Base-by-base conservation (phyloP, 2,888 invertebrate genomes). In the Scaptomyza cyrtandrae region DNA sequence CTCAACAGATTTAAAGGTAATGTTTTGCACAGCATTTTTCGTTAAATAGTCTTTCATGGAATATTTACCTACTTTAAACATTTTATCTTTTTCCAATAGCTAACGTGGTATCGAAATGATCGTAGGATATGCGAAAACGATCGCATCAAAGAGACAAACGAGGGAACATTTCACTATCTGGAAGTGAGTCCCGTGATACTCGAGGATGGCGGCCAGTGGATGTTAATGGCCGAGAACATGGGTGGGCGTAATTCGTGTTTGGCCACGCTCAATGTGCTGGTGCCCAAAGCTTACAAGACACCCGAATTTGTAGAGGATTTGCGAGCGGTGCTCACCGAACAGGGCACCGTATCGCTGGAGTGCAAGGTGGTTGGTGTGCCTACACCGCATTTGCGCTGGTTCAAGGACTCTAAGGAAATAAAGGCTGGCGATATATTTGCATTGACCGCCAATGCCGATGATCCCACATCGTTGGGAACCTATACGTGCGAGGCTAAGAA, bases 301-400 rank as follows among this genome's bases (percentile, higher is more conserved):
- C 98, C 98, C 0, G 96, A 97, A 91, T 98, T 98, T 90, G 94
- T 97, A 41, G 96, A 97, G 90, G 96, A 96, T 84, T 93, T 98
- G 13, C 94, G 95, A 33, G 97, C 97, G 1, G 93, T 97, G 65
- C 94, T 97, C 33, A 97, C 97, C 0, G 96, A 97, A 90, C 96
- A 96, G 81, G 98, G 98, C 44, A 97, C 97, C 0, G 98, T 98
- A 11, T 96, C 97, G 0, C 93, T 98, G 72, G 97, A 97, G 91
- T 98, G 98, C 91, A 98, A 98, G 91, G 97, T 97, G 19, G 95
- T 97, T 55, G 97, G 97, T 14, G 96, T 97, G n/a, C 97, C 98
- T 1, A 97, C 97, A 0, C 96, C 96, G 0, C 94, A 95, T 19
- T 90, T 96, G 62, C 93, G 94, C 67, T 96, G 95, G 96, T 96